phyloP scores from a whole-genome alignment of 37 sponge, comb jelly and placozoan species.

The Theonella swinhoei region DNA sequence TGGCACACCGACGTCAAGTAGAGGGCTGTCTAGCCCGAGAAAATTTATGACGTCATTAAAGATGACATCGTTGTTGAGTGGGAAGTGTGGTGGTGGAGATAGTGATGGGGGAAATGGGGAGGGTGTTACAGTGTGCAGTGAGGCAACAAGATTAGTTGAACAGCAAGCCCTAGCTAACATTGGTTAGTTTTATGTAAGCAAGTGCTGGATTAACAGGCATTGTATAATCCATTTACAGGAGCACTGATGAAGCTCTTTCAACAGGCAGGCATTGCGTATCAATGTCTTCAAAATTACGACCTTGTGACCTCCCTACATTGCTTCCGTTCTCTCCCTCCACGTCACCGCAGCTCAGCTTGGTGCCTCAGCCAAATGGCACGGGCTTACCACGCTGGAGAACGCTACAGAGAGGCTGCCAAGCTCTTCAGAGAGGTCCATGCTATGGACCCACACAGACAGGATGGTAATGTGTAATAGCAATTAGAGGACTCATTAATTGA shows the following conservation, averaged over 20 bases:
- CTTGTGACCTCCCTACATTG: slow-evolving; percentile 51
- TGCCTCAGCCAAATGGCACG: slow-evolving; percentile 72
- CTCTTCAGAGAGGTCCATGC: slow-evolving; percentile 47
- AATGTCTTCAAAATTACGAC: slow-evolving; percentile 62
- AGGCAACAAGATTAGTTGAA: neutral
- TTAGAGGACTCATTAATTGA: too few species aligned
- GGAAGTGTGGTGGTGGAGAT: neutral
- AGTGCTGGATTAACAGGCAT: too few species aligned
- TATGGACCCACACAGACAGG: slow-evolving; percentile 72
- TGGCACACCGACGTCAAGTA: neutral
- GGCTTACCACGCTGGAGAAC: slow-evolving; percentile 76
- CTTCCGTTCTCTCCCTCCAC: slow-evolving; percentile 72
- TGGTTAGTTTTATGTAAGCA: neutral
- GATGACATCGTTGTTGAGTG: too few species aligned
- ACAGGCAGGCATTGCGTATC: slow-evolving; percentile 74
- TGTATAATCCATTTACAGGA: too few species aligned
- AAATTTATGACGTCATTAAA: too few species aligned
- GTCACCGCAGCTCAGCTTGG: slow-evolving; percentile 82
- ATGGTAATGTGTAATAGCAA: too few species aligned
- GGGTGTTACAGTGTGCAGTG: neutral
- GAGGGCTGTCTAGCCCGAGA: neutral
- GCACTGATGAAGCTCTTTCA: slow-evolving; percentile 70
- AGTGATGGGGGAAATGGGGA: neutral
- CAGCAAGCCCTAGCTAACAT: neutral
- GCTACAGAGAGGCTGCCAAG: slow-evolving; percentile 77